A percentile compares a stretch with the other conserved stretches of the same genome.
Evolutionary conservation across 2,888 invertebrate genomes (phyloP).

Genomic region (Psylliodes chrysocephalus): DNA sequence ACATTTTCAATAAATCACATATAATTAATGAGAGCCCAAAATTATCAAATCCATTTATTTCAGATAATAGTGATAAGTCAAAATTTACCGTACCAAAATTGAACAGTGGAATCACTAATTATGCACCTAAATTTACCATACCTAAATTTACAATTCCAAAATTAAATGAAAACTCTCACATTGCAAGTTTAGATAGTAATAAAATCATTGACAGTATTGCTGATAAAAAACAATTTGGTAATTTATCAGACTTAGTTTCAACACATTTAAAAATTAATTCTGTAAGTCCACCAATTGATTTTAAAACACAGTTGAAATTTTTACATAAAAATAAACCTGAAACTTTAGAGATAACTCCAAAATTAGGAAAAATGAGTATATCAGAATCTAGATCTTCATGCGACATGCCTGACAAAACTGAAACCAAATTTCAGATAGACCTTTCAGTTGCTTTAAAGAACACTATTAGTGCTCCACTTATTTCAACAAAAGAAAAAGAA

Average conservation of each 20-base stretch:
- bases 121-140: constrained; percentile 2
- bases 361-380: constrained; percentile 26
- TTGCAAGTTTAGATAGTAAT: background rate
- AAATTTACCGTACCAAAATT: constrained; percentile 17
- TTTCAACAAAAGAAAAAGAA: constrained; percentile 46
- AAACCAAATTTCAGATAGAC: constrained; percentile 59
- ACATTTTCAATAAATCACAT: constrained; percentile 32
- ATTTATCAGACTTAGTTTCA: constrained; percentile 48
- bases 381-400: constrained; percentile 23
- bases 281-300: constrained; percentile 1
- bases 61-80: constrained; percentile 14
- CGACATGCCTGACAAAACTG: constrained; percentile 16
- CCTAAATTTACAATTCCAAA: background rate
- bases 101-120: background rate
- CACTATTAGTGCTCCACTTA: constrained; percentile 46
- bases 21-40: background rate
- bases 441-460: constrained; percentile 61
- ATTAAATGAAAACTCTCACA: background rate
- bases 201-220: background rate
- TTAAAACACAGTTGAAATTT: constrained; percentile 2
- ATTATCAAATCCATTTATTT: background rate
- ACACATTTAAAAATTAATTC: constrained; percentile 47
- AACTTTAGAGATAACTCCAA: constrained; percentile 4
- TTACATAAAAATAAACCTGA: constrained; percentile 5
- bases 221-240: constrained; percentile 37